Conservation (phyloP, 1,140 invertebrate genomes). For the Hypothenemus hampei region DNA sequence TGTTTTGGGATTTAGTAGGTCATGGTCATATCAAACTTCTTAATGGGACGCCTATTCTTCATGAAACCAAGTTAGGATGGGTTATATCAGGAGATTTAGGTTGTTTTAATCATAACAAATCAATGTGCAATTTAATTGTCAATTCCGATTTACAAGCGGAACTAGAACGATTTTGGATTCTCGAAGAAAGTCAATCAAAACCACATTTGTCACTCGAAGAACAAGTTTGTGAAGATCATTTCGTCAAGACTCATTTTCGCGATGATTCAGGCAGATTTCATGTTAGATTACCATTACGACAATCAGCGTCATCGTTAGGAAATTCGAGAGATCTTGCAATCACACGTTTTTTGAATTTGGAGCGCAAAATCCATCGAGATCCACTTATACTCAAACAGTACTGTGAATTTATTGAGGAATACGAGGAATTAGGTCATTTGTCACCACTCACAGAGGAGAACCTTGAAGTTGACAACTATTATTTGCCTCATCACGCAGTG, state of each 20-base stretch:
- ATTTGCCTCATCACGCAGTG: conserved; percentile 14
- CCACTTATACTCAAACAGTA: no score
- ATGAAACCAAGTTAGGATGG: conserved; percentile 1
- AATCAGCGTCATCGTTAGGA: not conserved
- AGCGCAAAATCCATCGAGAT: not conserved
- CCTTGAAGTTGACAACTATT: not conserved
- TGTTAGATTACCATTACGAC: not conserved
- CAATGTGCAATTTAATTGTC: no score
- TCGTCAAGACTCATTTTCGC: not conserved
- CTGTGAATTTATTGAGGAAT: conserved; percentile 2
- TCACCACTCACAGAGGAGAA: not conserved
- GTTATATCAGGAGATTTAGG: conserved; percentile 3
- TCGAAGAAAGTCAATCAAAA: no score
- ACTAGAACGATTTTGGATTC: no score
- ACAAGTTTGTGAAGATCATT: not conserved
- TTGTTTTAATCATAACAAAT: no score
- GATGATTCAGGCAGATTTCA: not conserved
- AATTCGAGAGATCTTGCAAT: not conserved
- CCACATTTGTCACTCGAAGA: no score
- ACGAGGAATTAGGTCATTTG: conserved; percentile 2
- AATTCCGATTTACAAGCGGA: no score
- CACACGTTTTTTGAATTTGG: not conserved
- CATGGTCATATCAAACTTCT: not conserved
- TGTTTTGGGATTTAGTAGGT: not conserved
- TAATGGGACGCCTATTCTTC: not conserved